Evolutionary conservation across 2,113 vertebrate species (phyloP).

Genomic region (Petaurus breviceps): DNA sequence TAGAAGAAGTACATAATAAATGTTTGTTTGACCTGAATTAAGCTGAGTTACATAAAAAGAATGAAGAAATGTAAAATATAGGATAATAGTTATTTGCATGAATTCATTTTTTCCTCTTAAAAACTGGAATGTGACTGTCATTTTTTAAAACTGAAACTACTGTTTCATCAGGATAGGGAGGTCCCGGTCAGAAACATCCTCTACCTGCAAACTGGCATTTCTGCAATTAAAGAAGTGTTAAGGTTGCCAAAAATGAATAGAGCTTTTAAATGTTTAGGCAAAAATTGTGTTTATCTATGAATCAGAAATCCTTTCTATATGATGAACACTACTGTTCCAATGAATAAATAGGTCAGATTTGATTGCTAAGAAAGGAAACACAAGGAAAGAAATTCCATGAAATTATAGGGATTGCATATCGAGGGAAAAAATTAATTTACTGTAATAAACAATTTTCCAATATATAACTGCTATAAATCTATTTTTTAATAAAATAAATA

Average conservation of each 20-base stretch:
- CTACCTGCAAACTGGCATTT: background rate
- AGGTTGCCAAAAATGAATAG: background rate
- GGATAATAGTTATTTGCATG: background rate
- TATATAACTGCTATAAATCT: background rate
- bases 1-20: background rate
- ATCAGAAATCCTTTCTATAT: background rate
- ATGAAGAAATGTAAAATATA: background rate
- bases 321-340: background rate
- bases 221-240: background rate
- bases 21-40: background rate
- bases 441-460: background rate
- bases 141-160: background rate
- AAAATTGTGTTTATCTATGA: background rate
- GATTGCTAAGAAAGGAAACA: background rate
- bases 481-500: background rate
- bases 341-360: background rate
- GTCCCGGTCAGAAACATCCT: background rate
- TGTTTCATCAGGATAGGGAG: background rate
- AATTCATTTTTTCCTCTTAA: background rate
- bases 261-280: background rate
- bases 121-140: background rate
- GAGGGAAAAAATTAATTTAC: background rate
- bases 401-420: background rate
- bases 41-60: too few species aligned
- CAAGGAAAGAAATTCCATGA: background rate